Evolutionary conservation across 2,113 vertebrate species (phyloP).

Genomic region (Polyodon spathula): DNA sequence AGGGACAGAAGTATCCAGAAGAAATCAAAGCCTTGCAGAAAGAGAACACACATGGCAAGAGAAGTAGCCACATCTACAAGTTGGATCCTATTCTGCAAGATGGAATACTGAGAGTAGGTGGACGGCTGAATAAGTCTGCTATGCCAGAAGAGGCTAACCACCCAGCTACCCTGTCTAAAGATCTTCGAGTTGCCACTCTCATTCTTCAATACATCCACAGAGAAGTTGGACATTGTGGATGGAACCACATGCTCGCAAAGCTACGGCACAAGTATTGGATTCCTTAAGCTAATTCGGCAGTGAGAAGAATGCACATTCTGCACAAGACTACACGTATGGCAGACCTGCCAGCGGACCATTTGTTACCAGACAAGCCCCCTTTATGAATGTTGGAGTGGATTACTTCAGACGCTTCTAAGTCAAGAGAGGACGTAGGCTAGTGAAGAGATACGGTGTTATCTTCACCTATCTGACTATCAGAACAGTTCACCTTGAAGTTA

Average conservation of each 20-base stretch:
- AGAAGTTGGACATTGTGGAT: background rate
- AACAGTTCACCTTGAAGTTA: constrained; percentile 11
- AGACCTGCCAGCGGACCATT: background rate
- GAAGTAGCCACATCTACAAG: no score
- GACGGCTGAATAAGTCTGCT: background rate
- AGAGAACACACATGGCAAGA: no score
- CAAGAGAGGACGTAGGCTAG: background rate
- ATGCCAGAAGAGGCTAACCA: background rate
- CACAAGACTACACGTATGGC: background rate
- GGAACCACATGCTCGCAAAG: background rate
- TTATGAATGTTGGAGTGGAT: background rate
- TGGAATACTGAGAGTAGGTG: constrained; percentile 3
- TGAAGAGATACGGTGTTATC: constrained; percentile 11
- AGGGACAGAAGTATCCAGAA: no score
- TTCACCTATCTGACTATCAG: constrained; percentile 1
- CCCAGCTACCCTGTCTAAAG: background rate
- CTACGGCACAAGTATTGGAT: background rate
- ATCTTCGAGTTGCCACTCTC: background rate
- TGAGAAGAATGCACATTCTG: background rate
- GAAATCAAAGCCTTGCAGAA: no score
- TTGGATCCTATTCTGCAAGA: no score
- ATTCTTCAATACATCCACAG: constrained; percentile 4
- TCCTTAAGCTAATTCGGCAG: background rate
- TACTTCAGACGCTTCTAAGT: constrained; percentile 9
- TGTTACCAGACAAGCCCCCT: background rate